phyloP scores from a whole-genome alignment of 2,113 vertebrate species.

The Struthio camelus region DNA sequence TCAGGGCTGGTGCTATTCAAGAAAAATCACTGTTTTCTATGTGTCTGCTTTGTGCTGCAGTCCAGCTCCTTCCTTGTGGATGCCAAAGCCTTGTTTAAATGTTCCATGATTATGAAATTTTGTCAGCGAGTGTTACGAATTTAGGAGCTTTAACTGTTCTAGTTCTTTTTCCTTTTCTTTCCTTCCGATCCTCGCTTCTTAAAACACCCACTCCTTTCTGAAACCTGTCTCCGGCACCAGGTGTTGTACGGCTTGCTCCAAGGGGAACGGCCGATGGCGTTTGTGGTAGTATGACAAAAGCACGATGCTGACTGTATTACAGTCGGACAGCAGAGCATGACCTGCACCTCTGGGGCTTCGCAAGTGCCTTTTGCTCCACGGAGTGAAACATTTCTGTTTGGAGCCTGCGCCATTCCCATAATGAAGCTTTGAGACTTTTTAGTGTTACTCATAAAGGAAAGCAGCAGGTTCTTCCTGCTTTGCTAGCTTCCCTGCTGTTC shows the following conservation, averaged over 20 bases:
- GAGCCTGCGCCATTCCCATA: not conserved
- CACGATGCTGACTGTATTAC: no score
- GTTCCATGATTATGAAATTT: not conserved
- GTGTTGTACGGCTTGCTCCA: no score
- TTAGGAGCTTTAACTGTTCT: not conserved
- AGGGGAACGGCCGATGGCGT: no score
- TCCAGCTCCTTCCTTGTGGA: not conserved
- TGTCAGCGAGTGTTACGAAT: not conserved
- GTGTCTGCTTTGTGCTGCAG: not conserved
- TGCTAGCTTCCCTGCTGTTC: not conserved
- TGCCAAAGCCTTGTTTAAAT: not conserved
- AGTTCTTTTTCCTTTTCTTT: not conserved
- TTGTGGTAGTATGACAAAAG: no score
- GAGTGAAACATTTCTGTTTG: not conserved
- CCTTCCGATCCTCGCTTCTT: not conserved
- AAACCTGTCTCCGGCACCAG: no score
- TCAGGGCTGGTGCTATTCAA: not conserved
- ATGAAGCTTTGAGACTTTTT: not conserved
- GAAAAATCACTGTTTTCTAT: not conserved
- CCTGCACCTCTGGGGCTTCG: not conserved
- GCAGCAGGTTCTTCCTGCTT: not conserved
- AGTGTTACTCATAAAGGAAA: not conserved
- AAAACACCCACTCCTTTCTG: no score
- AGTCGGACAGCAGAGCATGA: no score
- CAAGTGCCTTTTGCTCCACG: not conserved